phyloP scores from a whole-genome alignment of 2,888 invertebrate genomes.

The Andrena fulva region DNA sequence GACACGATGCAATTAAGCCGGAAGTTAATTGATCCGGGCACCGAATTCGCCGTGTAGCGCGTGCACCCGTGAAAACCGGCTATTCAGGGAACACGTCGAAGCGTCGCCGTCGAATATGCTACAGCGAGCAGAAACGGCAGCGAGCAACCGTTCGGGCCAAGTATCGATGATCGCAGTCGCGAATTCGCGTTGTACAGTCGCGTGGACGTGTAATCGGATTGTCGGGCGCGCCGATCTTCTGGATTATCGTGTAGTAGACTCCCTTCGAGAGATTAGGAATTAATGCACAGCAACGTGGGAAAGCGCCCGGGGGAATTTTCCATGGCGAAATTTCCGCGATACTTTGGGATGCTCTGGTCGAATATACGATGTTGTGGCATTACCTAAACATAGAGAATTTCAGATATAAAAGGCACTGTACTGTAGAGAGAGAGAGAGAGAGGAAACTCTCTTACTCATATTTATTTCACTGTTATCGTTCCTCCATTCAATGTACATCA shows the following conservation, averaged over 20 bases:
- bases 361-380: neutral
- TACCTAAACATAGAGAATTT: neutral
- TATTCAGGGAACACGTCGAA: neutral
- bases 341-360: neutral
- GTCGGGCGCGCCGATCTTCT: slow-evolving; percentile 21
- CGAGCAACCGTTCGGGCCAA: neutral
- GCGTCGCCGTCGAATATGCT: neutral
- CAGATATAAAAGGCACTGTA: neutral
- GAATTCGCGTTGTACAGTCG: slow-evolving; percentile 5
- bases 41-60: neutral
- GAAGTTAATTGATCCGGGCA: slow-evolving; percentile 50
- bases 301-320: neutral
- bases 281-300: neutral
- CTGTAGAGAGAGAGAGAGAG: neutral
- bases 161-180: neutral
- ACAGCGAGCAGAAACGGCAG: neutral
- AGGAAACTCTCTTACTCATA: neutral
- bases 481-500: neutral
- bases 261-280: neutral
- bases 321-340: neutral
- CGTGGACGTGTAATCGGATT: slow-evolving; percentile 47
- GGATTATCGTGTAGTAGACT: slow-evolving; percentile 6
- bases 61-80: neutral
- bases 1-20: slow-evolving; percentile 58
- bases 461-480: neutral